Evolutionary conservation across 2,797 vertebrate genomes (phyloP), one percentile per base, ranked within the genome.

Genomic region (Cossypha polioptera): DNA sequence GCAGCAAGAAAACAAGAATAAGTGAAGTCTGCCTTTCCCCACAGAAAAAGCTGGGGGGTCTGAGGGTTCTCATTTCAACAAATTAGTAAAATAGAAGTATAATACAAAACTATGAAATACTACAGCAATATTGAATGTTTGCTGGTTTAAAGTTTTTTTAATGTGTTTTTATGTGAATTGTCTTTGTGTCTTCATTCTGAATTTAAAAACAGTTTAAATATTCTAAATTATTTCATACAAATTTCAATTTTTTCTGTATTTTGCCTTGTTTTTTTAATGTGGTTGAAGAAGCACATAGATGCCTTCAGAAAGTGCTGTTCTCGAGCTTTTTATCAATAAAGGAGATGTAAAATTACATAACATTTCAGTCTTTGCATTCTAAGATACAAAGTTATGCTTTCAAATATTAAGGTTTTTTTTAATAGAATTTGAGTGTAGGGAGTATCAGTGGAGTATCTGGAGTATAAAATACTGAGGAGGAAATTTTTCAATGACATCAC

Each of bases 11-110:
- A 24, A 6, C 11, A 63, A 40, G 26, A 83, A 10, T 4, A 31
- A 68, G 31, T 69, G 31, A 65, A 69, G 22, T 58, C 21, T 89
- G 12, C 10, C 31, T 15, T 66, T 57, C 5, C 38, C 25, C 11
- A 7, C 9, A 28, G 45, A 57, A 53, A 15, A 19, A 6, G 0
- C 31, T 0, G 1, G 53, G 14, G 4, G 2, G 2, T 71, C 31
- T 51, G 35, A 77, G 29, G 6, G 10, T 58, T 86, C 43, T 84
- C 0, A 0, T 35, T 80, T 25, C 19, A 75, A 25, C 13, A 55
- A 13, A 59, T 67, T 14, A n/a, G 13, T 72, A 3, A 77, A 66
- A 54, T 25, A 86, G 38, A 14, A 38, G 29, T 31, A 35, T 59
- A 22, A 38, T 42, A 53, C 1, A 5, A 80, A 80, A 2, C 9